Conservation (phyloP, 1,140 invertebrate species). For the Leguminivora glycinivorella region DNA sequence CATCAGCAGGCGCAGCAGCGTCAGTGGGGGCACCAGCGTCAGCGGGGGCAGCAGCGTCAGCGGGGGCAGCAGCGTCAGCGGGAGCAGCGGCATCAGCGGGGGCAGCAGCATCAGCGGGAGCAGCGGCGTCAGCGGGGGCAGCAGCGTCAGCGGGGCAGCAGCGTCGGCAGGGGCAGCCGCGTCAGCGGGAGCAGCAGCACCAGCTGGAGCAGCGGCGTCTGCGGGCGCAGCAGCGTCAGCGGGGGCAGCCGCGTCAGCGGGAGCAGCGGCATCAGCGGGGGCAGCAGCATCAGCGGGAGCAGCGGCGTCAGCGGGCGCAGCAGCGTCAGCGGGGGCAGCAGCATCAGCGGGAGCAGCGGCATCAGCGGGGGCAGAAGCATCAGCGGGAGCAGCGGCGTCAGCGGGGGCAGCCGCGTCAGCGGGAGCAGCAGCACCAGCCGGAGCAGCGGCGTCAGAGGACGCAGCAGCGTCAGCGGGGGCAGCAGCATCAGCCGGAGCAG, state of each 20-base stretch:
- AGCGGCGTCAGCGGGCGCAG: background rate
- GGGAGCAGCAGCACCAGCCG: background rate
- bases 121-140: background rate
- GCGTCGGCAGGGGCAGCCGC: background rate
- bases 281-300: background rate
- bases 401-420: conserved; percentile 4
- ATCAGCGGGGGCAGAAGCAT: background rate
- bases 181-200: background rate
- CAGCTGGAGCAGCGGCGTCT: background rate
- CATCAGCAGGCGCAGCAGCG: background rate
- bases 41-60: background rate
- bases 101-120: background rate
- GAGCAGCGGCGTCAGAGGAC: background rate
- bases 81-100: background rate
- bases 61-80: background rate
- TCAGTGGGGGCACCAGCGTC: background rate
- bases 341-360: background rate
- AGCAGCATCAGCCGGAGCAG: conserved; percentile 18
- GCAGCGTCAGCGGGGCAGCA: conserved; percentile 10
- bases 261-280: background rate
- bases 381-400: background rate
- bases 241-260: conserved; percentile 10
- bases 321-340: background rate
- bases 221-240: background rate
- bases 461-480: background rate